Base-by-base conservation (phyloP, 2,888 invertebrate genomes). In the Penaeus monodon region DNA sequence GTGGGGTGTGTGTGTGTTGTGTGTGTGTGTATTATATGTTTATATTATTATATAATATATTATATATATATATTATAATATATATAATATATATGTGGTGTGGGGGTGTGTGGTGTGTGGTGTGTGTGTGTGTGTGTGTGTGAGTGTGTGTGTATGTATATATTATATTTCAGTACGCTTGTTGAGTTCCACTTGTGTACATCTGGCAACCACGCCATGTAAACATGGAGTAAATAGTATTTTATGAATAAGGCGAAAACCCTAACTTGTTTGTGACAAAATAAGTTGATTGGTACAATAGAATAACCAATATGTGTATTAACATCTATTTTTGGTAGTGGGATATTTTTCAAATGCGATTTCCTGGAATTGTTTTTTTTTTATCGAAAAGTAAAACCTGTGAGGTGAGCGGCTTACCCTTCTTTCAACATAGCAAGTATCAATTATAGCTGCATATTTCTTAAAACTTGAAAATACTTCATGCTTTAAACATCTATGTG, bases 151-250 rank as follows among this genome's bases (percentile, higher is more conserved):
- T 70, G 27, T 70, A 70, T 70, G 27, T 70, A 70, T 70, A 70
- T 70, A 70, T 70, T 70, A 70, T 70, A n/a, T 70, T 33, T 70
- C 20, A 24, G n/a, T n/a, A 70, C n/a, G 27, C n/a, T 24, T 70
- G n/a, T 70, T 17, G 20, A 27, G n/a, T 27, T 68, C n/a, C 29
- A 68, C 4, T 8, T 68, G 29, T 68, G 29, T 68, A 68, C 29
- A 68, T 68, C n/a, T 68, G 29, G n/a, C n/a, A 27, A 68, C 29
- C 8, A 27, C n/a, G 14, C 14, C 33, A 70, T 70, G n/a, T 70
- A 70, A 29, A 70, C 33, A 70, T 70, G n/a, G 3, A 70, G 27
- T 70, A 70, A 24, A 24, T 70, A 70, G 14, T 24, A 1, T 24
- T 24, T 12, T n/a, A 70, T 70, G 33, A 24, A 70, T 70, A 70